Percentiles rank a stretch among this genome's conserved stretches.
Evolutionary conservation across 2,113 vertebrate genomes (phyloP).

Genomic region (Albula goreensis): DNA sequence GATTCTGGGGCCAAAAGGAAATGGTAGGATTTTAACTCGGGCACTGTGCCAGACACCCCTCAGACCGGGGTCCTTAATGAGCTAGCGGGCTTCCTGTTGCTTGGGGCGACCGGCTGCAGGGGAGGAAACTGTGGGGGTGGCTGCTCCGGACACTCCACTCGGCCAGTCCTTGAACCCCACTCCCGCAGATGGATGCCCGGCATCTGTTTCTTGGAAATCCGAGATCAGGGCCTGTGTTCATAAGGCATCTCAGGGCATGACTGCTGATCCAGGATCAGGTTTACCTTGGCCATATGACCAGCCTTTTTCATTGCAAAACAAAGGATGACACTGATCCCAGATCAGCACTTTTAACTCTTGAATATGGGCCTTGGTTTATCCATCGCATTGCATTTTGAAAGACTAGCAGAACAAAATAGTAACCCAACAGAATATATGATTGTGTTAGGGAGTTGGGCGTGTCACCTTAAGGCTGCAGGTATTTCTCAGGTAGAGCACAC

Average conservation of each 20-base stretch:
- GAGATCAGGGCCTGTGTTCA: too few species aligned
- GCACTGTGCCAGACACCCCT: background rate
- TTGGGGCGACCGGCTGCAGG: background rate
- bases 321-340: too few species aligned
- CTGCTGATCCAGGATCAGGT: too few species aligned
- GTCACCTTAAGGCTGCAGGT: too few species aligned
- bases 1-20: background rate
- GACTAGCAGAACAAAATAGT: background rate
- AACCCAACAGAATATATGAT: too few species aligned
- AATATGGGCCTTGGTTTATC: too few species aligned
- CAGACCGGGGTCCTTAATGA: slow-evolving; percentile 9
- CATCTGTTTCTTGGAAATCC: background rate
- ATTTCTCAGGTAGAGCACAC: too few species aligned
- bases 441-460: too few species aligned
- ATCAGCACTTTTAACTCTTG: too few species aligned
- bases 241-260: too few species aligned
- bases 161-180: background rate
- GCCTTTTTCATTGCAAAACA: too few species aligned
- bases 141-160: background rate
- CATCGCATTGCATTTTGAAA: background rate
- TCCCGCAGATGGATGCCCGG: background rate
- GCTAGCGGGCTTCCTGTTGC: background rate
- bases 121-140: background rate
- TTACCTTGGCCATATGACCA: too few species aligned
- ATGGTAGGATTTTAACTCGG: background rate